phyloP scores from a whole-genome alignment of 1,140 invertebrate species.

The Leptinotarsa texana region DNA sequence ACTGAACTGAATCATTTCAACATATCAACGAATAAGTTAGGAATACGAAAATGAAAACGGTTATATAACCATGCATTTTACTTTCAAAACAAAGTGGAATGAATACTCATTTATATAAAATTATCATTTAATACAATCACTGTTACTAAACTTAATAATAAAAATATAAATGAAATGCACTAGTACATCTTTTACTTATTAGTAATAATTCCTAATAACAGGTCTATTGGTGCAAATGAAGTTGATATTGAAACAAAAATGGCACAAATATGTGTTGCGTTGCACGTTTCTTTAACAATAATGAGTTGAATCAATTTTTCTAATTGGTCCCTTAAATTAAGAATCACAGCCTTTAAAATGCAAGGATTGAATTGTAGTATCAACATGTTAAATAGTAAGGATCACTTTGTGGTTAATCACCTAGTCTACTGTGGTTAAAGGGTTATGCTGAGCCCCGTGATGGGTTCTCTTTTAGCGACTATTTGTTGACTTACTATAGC shows the following conservation, averaged over 20 bases:
- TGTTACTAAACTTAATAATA: background rate
- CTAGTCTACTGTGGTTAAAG: constrained; percentile 55
- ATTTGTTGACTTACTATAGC: constrained; percentile 59
- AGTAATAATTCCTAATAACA: background rate
- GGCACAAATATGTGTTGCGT: constrained; percentile 25
- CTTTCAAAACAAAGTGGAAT: background rate
- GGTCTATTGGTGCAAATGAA: constrained; percentile 1
- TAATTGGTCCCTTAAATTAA: constrained; percentile 51
- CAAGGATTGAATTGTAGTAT: constrained; percentile 38
- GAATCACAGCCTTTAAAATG: constrained; percentile 52
- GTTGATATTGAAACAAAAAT: constrained; percentile 23
- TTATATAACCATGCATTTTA: no score
- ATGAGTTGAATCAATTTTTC: constrained; percentile 24
- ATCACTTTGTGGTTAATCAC: constrained; percentile 16
- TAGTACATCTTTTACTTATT: background rate
- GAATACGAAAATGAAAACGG: no score
- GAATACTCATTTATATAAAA: background rate
- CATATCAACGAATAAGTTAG: no score
- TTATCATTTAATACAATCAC: constrained; percentile 3
- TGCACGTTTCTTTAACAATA: constrained; percentile 21
- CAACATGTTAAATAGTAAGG: constrained; percentile 30
- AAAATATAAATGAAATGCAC: constrained; percentile 8
- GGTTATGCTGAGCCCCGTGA: constrained; percentile 60
- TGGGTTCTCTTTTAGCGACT: constrained; percentile 57
- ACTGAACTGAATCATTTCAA: no score